These are phyloP conservation scores for Caenorhabditis doughertyi DNA, from an alignment of 2,888 invertebrate species.

Conservation along the genomic window DNA sequence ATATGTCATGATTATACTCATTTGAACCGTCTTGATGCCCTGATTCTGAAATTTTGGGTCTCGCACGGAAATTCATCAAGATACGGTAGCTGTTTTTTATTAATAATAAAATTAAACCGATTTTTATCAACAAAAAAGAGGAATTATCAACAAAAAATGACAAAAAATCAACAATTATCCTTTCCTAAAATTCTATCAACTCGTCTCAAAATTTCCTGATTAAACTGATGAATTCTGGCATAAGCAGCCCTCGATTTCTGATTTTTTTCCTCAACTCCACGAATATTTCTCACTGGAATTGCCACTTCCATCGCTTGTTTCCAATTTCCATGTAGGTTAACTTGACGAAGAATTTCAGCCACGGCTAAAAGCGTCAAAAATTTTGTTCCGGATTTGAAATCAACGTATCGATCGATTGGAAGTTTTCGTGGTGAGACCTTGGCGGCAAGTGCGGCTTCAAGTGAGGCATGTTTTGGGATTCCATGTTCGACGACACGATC, in stretches of 20 bases:
- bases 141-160: no score
- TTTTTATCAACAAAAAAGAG: no score
- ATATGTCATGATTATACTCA: neutral
- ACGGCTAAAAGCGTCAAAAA: constrained; percentile 79
- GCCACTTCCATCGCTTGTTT: constrained; percentile 65
- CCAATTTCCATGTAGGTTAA: constrained; percentile 76
- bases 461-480: constrained; percentile 75
- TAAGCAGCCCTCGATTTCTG: constrained; percentile 43
- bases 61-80: neutral
- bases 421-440: constrained; percentile 67
- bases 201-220: constrained; percentile 64
- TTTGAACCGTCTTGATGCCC: no score
- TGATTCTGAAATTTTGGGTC: no score
- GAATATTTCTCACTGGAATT: constrained; percentile 76
- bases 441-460: constrained; percentile 72
- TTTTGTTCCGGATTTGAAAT: constrained; percentile 73
- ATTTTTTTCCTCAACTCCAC: constrained; percentile 73
- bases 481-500: constrained; percentile 77
- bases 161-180: neutral
- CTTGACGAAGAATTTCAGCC: constrained; percentile 75
- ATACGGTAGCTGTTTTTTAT: no score
- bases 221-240: constrained; percentile 66
- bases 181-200: constrained; percentile 52
- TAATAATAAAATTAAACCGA: no score
- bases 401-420: constrained; percentile 60